Evolutionary conservation across 2,797 vertebrate genomes (phyloP).

Genomic region (Cuculus canorus): DNA sequence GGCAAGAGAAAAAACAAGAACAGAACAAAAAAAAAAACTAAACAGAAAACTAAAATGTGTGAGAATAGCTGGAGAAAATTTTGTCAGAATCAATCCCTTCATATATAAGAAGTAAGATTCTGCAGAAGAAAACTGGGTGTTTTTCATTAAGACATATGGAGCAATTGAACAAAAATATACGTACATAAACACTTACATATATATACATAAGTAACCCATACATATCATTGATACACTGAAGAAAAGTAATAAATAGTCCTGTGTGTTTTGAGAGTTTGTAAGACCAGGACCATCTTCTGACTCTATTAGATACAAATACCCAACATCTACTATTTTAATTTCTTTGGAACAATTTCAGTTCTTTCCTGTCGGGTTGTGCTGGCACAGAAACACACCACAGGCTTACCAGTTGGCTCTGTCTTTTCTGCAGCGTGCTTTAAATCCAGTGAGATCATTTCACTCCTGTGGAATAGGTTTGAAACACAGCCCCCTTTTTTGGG

Average conservation of each 20-base stretch:
- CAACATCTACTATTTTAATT: neutral
- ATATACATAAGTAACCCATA: neutral
- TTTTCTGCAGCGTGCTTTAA: neutral
- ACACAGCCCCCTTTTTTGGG: neutral
- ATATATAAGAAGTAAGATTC: neutral
- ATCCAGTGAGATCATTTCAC: neutral
- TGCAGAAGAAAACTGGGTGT: accelerated
- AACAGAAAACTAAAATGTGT: neutral
- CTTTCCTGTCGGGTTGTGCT: neutral
- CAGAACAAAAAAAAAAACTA: neutral
- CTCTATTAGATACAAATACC: neutral
- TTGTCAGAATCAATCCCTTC: neutral
- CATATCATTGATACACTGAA: neutral
- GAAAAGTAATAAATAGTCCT: accelerated
- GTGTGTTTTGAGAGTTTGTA: neutral
- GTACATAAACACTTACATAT: neutral
- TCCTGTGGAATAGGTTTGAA: neutral
- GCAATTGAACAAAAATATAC: neutral
- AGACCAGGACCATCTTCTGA: neutral
- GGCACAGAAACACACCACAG: neutral
- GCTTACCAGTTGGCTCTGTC: neutral
- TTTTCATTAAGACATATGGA: neutral
- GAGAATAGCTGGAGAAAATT: neutral
- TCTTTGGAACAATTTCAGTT: neutral
- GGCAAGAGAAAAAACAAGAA: neutral